Evolutionary conservation across 2,113 vertebrate genomes (phyloP), one percentile per base, ranked within the genome.

Genomic region (Periophthalmodon schlosseri): DNA sequence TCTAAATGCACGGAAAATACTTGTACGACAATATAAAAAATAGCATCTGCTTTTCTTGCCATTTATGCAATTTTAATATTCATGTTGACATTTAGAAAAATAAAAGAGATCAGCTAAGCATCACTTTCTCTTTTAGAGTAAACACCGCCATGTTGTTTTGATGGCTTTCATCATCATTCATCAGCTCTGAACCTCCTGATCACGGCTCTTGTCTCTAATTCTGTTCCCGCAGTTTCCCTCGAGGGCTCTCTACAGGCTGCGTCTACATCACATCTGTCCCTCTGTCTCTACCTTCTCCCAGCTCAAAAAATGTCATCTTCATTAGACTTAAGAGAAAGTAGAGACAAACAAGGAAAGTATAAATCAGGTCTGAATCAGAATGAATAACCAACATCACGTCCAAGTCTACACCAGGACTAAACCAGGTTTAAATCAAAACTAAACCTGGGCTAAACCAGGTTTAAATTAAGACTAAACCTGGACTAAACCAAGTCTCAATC

Each of bases 231-330:
- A 21, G 57, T 23, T 86, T 86, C 79, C 80, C 75, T 73, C 1
- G 75, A 83, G 85, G 74, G 75, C 74, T 81, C 72, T 76, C 68
- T 36, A 70, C 57, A 68, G 70, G 84, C 79, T 18, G 13, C 75
- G 77, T 80, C 68, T 69, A 36, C 70, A 36, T 74, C 76, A 84
- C 86, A 87, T 87, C 87, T 86, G 81, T 75, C 72, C 74, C 15
- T 69, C 72, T 68, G 28, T 14, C 61, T 64, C 67, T 20, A 23
- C 68, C 47, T 21, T 20, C 15, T 9, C 8, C 7, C 60, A 16
- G 13, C 24, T 60, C 58, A 60, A 11, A 61, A 33, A 57, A 61
- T 13, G 28, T 61, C 24, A 14, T 28, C 23, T 28, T 61, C 23
- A 61, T 15, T 61, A 5, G 58, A 4, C 58, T 12, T n/a, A 57